Evolutionary conservation across 2,888 invertebrate genomes (phyloP), one percentile per base, ranked within the genome.

Genomic region (Perizoma affinitatum): DNA sequence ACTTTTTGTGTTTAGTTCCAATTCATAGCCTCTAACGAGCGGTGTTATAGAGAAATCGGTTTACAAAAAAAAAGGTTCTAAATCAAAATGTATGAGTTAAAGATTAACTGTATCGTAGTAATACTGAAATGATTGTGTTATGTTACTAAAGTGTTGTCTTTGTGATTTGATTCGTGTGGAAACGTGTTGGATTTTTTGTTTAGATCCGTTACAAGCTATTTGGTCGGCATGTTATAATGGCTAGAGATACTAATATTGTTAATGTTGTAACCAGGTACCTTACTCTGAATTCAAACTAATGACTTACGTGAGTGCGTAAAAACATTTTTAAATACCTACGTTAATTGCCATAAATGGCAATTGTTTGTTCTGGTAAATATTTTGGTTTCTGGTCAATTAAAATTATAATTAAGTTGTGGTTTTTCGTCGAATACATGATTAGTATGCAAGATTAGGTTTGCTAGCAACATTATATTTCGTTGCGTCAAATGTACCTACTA

Each of bases 1-100:
- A 71, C 73, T 76, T 77, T 82, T 81, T 80, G 76, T 79, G 72
- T 75, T 76, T 78, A 75, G 79, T 78, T 56, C 56, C 59, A 69
- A 72, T 73, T 72, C 63, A 65, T 62, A 64, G 58, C 62, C 60
- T 67, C 41, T 69, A 51, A 54, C 61, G 72, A 46, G 61, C 64
- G 65, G 72, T 64, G 44, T 54, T 54, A 55, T 36, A 51, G 6
- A 49, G 45, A 40, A 42, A 6, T 52, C 41, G n/a, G 7, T 44
- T 34, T 50, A 54, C 50, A 63, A 58, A 43, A 40, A 22, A 44
- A 51, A n/a, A 33, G 33, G 58, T 58, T 61, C 6, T 36, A 47
- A 49, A 38, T 38, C 47, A 50, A 51, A 49, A 43, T 52, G 44
- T 44, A 55, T 55, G 35, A 52, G 47, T 58, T 42, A 55, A 54